phyloP scores from a whole-genome alignment of 2,797 vertebrate genomes.

The Sebastes variabilis region DNA sequence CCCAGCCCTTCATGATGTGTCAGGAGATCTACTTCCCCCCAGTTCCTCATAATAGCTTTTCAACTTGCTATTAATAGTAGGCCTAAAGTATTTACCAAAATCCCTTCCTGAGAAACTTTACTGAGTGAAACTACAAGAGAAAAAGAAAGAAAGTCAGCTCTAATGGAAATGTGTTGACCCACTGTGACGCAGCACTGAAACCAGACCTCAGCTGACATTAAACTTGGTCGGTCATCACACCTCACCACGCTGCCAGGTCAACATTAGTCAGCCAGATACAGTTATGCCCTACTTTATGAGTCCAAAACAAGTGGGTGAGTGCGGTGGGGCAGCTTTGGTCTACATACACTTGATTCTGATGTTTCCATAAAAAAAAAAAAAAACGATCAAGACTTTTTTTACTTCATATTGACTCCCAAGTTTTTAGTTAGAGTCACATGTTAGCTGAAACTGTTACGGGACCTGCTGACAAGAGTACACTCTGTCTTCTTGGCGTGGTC shows the following conservation, averaged over 20 bases:
- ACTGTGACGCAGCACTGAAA: slow-evolving; percentile 33
- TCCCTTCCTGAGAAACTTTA: not conserved
- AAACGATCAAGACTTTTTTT: not conserved
- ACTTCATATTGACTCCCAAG: not conserved
- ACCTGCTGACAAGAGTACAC: not conserved
- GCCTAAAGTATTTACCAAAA: not conserved
- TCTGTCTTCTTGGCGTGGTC: not conserved
- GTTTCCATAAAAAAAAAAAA: slow-evolving; percentile 1
- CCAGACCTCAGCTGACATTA: slow-evolving; percentile 48
- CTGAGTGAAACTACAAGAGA: not conserved
- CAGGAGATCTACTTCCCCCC: not conserved
- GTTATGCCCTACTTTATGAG: slow-evolving; percentile 62
- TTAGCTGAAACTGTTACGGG: not conserved
- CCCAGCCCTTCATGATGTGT: not conserved
- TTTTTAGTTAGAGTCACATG: not conserved
- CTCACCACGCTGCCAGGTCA: slow-evolving; percentile 43
- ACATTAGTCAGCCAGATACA: slow-evolving; percentile 53
- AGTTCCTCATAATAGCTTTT: not conserved
- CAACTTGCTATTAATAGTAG: not conserved
- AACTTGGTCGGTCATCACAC: slow-evolving; percentile 44
- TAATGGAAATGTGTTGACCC: not conserved
- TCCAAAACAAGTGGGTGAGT: slow-evolving; percentile 32
- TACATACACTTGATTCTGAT: not conserved
- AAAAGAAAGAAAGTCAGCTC: not conserved
- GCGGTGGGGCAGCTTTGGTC: slow-evolving; percentile 15